A percentile compares a stretch with the other conserved stretches of the same genome.
Conservation (phyloP, 1,140 invertebrate genomes). For the Bombyx mori region ASM3026992v2 NC_085123.1:617001-617500, state of each 20-base stretch:
- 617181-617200: slow-evolving; percentile 47
- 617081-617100: slow-evolving; percentile 12
- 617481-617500: slow-evolving; percentile 18
- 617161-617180: slow-evolving; percentile 14
- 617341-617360: slow-evolving; percentile 26
- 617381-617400: slow-evolving; percentile 36
- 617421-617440: slow-evolving; percentile 21
- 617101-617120: slow-evolving; percentile 27
- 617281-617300: slow-evolving; percentile 48
- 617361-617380: slow-evolving; percentile 8
- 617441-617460: slow-evolving; percentile 26
- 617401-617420: slow-evolving; percentile 42
- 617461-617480: slow-evolving; percentile 22
- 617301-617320: slow-evolving; percentile 51
- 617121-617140: slow-evolving; percentile 5
- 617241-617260: slow-evolving; percentile 34
- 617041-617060: slow-evolving; percentile 27
- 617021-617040: slow-evolving; percentile 22
- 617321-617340: slow-evolving; percentile 53
- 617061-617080: slow-evolving; percentile 18
- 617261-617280: slow-evolving; percentile 60
- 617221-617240: slow-evolving; percentile 20
- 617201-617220: slow-evolving; percentile 37
- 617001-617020: slow-evolving; percentile 37
- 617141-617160: too few relatives aligned